phyloP scores from a whole-genome alignment of 2,113 vertebrate genomes.

The Tauraco erythrolophus region DNA sequence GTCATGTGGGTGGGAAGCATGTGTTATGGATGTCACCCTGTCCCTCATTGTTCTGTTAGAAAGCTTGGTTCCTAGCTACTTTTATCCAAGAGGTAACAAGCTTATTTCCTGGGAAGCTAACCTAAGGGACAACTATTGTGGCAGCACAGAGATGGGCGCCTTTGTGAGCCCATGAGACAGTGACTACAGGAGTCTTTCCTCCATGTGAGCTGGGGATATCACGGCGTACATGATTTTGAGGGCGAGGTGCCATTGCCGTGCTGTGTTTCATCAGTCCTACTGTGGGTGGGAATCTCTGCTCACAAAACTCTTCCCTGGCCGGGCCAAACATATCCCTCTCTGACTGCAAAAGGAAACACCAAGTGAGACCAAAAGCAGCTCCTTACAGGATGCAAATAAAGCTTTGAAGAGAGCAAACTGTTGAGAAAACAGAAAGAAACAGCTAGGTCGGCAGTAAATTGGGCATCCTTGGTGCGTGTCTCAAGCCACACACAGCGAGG shows the following conservation, averaged over 20 bases:
- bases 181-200: background rate
- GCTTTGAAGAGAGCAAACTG: background rate
- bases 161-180: background rate
- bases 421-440: background rate
- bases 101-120: background rate
- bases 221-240: accelerated
- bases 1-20: background rate
- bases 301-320: background rate
- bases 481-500: background rate
- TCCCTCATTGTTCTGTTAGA: background rate
- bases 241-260: background rate
- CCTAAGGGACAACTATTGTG: background rate
- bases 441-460: background rate
- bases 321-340: background rate
- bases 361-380: background rate
- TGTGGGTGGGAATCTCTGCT: background rate
- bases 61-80: background rate
- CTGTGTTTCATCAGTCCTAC: background rate
- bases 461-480: accelerated
- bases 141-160: background rate
- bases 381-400: background rate
- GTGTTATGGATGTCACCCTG: background rate
- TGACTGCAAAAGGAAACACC: background rate
- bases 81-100: background rate
- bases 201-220: background rate